Evolutionary conservation across 35 echinoderm and acorn worm species (phyloP).

Genomic region (Lytechinus variegatus): DNA sequence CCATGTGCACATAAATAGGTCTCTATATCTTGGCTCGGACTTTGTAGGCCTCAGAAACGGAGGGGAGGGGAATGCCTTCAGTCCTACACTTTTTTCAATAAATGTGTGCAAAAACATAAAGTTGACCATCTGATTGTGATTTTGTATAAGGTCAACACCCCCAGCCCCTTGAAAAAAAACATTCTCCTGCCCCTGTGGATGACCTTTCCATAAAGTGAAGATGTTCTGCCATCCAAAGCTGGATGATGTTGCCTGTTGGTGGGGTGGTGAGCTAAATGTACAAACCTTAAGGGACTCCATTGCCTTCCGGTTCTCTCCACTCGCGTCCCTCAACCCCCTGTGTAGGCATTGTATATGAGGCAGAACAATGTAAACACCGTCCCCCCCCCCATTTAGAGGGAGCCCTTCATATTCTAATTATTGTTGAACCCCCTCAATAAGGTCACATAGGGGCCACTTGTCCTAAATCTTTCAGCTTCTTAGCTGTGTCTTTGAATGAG

Average conservation of each 20-base stretch:
- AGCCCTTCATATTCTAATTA: slow-evolving; percentile 44
- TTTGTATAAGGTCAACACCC: not conserved
- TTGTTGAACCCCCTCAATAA: not conserved
- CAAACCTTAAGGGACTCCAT: not conserved
- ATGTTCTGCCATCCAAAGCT: not conserved
- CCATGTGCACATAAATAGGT: too few species aligned
- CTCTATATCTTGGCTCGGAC: too few species aligned
- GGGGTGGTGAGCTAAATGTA: not conserved
- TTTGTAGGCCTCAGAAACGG: too few species aligned
- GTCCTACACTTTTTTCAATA: too few species aligned
- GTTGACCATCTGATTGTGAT: not conserved
- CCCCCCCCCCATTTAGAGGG: not conserved
- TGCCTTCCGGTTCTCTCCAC: not conserved
- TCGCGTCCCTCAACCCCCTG: slow-evolving; percentile 1
- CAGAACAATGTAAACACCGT: slow-evolving; percentile 25
- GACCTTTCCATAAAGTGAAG: not conserved
- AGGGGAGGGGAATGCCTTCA: too few species aligned
- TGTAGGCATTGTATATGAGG: slow-evolving; percentile 6
- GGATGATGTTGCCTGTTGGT: not conserved
- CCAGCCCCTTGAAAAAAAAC: not conserved
- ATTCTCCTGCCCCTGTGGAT: not conserved
- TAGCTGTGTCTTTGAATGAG: not conserved
- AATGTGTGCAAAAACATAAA: not conserved
- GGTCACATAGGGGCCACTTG: slow-evolving; percentile 31
- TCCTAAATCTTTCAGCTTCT: not conserved